Percentiles rank a stretch among this genome's conserved stretches.
Evolutionary conservation across 2,888 invertebrate genomes (phyloP).

Genomic region (Chironomus riparius): DNA sequence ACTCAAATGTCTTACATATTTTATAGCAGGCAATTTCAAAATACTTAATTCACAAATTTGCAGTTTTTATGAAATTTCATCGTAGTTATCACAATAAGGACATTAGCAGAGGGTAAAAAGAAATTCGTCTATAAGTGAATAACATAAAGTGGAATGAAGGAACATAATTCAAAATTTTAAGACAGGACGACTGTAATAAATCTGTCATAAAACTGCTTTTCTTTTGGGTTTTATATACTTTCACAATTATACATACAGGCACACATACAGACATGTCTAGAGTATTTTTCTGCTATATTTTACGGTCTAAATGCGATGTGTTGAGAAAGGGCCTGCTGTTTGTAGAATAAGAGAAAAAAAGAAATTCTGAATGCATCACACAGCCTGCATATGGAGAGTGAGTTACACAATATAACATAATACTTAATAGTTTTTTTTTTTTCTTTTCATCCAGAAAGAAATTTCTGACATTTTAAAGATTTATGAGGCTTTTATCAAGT

Average conservation of each 20-base stretch:
- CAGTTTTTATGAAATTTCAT: not conserved
- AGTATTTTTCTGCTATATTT: not conserved
- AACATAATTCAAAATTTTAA: constrained; percentile 24
- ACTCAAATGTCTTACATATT: too few species aligned
- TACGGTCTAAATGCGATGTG: constrained; percentile 1
- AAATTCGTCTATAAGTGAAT: constrained; percentile 12
- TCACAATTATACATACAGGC: not conserved
- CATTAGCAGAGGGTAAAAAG: constrained; percentile 6
- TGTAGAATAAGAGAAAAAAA: not conserved
- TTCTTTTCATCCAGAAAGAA: not conserved
- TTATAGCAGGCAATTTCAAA: not conserved
- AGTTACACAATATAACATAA: constrained; percentile 23
- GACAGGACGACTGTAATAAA: constrained; percentile 27
- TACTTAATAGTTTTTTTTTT: not conserved
- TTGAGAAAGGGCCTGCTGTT: constrained; percentile 25
- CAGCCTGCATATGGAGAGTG: not conserved
- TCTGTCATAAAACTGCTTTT: constrained; percentile 23
- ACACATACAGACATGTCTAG: not conserved
- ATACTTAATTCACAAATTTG: not conserved
- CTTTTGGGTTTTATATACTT: constrained; percentile 19
- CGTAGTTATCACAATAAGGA: not conserved
- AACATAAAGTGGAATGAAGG: not conserved
- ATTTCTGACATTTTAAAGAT: constrained; percentile 11
- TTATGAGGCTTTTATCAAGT: constrained; percentile 21
- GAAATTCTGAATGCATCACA: not conserved